Conservation (phyloP, 2,797 vertebrate species). For the Amblyopsis hoosieri region DNA sequence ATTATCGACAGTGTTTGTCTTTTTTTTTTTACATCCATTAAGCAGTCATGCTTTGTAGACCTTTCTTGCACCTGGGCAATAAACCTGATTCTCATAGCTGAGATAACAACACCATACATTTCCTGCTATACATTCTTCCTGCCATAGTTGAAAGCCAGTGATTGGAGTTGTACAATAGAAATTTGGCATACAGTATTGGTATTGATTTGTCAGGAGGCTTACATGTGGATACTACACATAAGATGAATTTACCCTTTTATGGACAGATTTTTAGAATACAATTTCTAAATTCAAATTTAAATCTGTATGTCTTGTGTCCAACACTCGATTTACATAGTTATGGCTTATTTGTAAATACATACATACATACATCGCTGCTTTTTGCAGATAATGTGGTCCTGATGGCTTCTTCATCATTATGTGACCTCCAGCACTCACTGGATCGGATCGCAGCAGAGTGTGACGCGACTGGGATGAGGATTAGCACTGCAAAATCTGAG, state of each 20-base stretch:
- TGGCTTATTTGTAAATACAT: not conserved
- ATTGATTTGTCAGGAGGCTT: constrained; percentile 38
- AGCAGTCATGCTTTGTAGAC: constrained; percentile 37
- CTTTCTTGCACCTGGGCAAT: constrained; percentile 32
- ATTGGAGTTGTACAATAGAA: constrained; percentile 15
- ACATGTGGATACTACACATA: constrained; percentile 25
- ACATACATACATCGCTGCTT: too few relatives aligned
- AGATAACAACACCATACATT: constrained; percentile 34
- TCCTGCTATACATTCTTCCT: constrained; percentile 17
- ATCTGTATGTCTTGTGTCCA: not conserved
- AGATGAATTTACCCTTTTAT: constrained; percentile 23
- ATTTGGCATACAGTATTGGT: constrained; percentile 26
- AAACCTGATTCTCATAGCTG: constrained; percentile 17
- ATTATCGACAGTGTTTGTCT: constrained; percentile 33
- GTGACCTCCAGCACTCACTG: too few relatives aligned
- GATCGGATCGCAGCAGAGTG: too few relatives aligned
- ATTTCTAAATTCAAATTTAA: not conserved
- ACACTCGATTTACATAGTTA: constrained; percentile 5
- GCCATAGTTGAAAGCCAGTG: constrained; percentile 10
- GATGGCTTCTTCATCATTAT: too few relatives aligned
- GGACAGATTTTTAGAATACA: not conserved
- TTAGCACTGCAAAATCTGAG: too few relatives aligned
- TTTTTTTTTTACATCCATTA: constrained; percentile 44
- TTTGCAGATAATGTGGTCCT: too few relatives aligned
- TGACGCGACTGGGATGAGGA: too few relatives aligned